Evolutionary conservation across 2,797 vertebrate genomes (phyloP).

Genomic region (Luscinia megarhynchos): DNA sequence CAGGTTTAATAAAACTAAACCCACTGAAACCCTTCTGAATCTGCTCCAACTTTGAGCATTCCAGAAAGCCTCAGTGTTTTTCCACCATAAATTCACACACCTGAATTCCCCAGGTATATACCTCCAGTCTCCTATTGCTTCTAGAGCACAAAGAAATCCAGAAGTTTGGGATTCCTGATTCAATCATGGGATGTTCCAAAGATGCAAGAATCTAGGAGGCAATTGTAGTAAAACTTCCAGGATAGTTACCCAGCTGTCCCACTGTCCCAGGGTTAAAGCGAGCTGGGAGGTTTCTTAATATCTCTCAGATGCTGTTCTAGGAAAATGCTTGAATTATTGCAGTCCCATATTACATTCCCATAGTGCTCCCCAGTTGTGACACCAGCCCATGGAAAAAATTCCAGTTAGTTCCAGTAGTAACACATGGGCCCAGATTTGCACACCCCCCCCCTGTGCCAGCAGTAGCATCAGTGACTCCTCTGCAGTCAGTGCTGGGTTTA

Average conservation of each 20-base stretch:
- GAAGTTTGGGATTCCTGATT: not conserved
- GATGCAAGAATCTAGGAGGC: not conserved
- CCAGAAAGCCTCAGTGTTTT: not conserved
- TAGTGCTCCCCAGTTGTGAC: fast-evolving
- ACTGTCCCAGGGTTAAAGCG: not conserved
- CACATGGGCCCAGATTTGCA: not conserved
- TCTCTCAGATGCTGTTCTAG: not conserved
- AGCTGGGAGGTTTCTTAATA: not conserved
- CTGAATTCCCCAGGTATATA: not conserved
- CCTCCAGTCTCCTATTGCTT: not conserved
- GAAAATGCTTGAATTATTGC: not conserved
- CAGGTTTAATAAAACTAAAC: not conserved
- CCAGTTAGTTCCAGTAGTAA: not conserved
- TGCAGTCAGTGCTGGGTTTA: not conserved
- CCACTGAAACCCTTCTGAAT: not conserved
- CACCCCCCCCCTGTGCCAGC: not conserved
- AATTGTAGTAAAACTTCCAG: not conserved
- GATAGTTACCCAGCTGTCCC: not conserved
- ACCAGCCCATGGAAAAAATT: not conserved
- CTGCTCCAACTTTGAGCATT: not conserved
- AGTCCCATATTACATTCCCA: not conserved
- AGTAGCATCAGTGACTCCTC: not conserved
- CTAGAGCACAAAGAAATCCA: not conserved
- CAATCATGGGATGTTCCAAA: not conserved
- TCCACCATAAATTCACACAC: not conserved